Conservation (phyloP, 2,797 vertebrate species). For the Peromyscus aztecus region DNA sequence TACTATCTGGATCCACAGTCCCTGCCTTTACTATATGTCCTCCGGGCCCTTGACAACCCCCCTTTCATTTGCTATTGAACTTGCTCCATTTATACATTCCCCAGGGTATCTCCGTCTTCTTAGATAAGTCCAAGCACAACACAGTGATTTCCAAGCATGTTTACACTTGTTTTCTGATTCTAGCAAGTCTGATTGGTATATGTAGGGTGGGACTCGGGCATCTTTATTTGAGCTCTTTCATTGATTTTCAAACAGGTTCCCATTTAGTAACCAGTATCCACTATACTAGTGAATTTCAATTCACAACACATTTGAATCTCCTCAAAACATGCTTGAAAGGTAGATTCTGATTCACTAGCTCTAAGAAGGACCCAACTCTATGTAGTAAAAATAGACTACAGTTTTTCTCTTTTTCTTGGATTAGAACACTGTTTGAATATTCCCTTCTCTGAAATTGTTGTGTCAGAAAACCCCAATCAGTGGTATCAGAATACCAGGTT, state of each 20-base stretch:
- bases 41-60: neutral
- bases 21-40: neutral
- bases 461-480: neutral
- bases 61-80: neutral
- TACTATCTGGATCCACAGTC: neutral
- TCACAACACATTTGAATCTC: neutral
- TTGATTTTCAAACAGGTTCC: neutral
- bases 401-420: neutral
- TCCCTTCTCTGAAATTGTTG: neutral
- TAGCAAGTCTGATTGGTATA: neutral
- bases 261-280: neutral
- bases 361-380: neutral
- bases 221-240: neutral
- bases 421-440: neutral
- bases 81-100: neutral
- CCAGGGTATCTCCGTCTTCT: neutral
- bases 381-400: neutral
- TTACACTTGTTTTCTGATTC: neutral
- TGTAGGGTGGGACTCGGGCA: neutral
- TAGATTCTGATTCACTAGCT: neutral
- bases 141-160: neutral
- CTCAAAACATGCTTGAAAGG: neutral
- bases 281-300: slow-evolving; percentile 12
- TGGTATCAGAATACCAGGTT: neutral
- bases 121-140: neutral